Percentiles rank a stretch among this genome's conserved stretches.
These are phyloP conservation scores for Pogonomyrmex barbatus DNA, from an alignment of 1,140 invertebrate genomes.

Conservation along the genomic window DNA sequence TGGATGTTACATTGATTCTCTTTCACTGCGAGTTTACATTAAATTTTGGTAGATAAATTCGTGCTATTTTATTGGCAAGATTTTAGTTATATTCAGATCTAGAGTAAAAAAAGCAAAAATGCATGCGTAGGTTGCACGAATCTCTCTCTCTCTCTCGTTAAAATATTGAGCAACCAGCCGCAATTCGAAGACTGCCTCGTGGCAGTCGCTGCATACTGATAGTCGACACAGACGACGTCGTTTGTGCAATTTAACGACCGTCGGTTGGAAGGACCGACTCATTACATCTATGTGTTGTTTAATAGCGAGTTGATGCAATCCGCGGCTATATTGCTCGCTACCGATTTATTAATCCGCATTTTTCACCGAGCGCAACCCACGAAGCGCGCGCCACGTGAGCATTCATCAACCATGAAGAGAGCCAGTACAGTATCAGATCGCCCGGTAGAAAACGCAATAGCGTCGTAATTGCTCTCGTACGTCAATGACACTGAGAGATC, in stretches of 20 bases:
- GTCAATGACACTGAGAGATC: constrained; percentile 67
- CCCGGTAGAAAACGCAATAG: constrained; percentile 65
- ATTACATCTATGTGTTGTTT: constrained; percentile 54
- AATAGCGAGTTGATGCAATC: constrained; percentile 57
- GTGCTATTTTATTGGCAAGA: background rate
- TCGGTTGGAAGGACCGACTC: constrained; percentile 18
- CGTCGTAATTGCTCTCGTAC: constrained; percentile 67
- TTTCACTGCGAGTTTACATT: background rate
- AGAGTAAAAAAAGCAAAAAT: background rate
- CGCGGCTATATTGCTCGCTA: constrained; percentile 33
- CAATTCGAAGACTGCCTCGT: background rate
- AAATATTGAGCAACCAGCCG: constrained; percentile 20
- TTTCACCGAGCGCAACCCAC: constrained; percentile 34
- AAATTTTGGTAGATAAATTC: background rate
- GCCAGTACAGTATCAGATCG: constrained; percentile 74
- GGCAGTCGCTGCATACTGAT: constrained; percentile 26
- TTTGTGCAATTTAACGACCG: constrained; percentile 37
- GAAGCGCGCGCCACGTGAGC: background rate
- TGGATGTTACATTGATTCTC: background rate
- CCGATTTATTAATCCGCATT: constrained; percentile 68
- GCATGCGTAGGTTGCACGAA: background rate
- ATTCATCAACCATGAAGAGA: constrained; percentile 47
- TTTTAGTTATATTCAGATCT: background rate
- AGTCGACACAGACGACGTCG: constrained; percentile 12
- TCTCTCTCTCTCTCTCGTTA: background rate